phyloP scores from a whole-genome alignment of 2,113 vertebrate genomes.

The Dicrurus megarhynchus region DNA sequence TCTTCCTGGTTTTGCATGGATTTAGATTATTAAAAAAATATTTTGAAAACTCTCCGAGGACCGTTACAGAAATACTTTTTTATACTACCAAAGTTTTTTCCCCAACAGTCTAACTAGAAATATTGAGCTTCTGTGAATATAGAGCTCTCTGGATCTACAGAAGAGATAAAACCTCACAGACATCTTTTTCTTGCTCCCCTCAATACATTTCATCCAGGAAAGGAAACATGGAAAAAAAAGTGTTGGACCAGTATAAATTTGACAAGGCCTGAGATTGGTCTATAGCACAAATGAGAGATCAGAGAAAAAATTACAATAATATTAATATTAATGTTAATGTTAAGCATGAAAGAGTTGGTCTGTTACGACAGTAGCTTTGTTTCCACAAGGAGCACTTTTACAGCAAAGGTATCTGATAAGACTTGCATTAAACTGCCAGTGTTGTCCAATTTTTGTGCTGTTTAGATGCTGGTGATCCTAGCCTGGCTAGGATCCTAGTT shows the following conservation, averaged over 20 bases:
- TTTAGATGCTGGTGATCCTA: background rate
- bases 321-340: background rate
- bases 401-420: background rate
- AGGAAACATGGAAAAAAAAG: background rate
- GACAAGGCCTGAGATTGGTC: background rate
- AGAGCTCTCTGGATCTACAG: background rate
- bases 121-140: background rate
- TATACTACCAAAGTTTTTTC: background rate
- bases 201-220: background rate
- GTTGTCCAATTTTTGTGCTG: background rate
- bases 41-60: background rate
- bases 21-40: background rate
- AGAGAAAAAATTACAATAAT: background rate
- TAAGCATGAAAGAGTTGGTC: background rate
- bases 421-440: background rate
- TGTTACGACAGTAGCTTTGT: background rate
- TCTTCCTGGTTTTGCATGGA: background rate
- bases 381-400: background rate
- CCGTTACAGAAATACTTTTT: background rate
- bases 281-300: background rate
- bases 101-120: background rate
- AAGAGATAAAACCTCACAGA: background rate
- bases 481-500: too few relatives aligned
- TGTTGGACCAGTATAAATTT: background rate
- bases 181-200: background rate